Percentiles rank a stretch among this genome's conserved stretches.
Evolutionary conservation across 2,888 invertebrate genomes (phyloP).

Genomic region (Kryphioiulus occultus): DNA sequence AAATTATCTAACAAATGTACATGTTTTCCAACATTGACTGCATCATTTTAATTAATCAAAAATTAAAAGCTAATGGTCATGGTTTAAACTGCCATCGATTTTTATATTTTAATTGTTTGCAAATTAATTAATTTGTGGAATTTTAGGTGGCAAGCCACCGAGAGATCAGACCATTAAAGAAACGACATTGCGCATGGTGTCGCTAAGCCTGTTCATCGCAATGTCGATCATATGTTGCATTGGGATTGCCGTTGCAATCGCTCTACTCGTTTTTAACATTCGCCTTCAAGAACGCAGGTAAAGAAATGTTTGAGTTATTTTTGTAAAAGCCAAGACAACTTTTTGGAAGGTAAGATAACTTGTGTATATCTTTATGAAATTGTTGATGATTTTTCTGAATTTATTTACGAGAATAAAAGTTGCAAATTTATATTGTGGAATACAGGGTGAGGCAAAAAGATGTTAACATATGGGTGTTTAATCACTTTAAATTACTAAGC

Average conservation of each 20-base stretch:
- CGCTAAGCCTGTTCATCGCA: constrained; percentile 87
- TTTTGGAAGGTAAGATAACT: too few relatives aligned
- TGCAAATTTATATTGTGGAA: too few relatives aligned
- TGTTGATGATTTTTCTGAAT: too few relatives aligned
- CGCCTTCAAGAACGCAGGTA: constrained; percentile 92
- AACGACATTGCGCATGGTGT: constrained; percentile 78
- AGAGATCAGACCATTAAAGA: constrained; percentile 93
- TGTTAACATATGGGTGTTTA: too few relatives aligned
- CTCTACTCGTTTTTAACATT: constrained; percentile 89
- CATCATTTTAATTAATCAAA: too few relatives aligned
- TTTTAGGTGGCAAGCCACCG: constrained; percentile 83
- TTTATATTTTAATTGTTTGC: neutral
- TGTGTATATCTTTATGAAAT: too few relatives aligned
- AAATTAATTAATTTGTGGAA: neutral
- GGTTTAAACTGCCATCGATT: neutral
- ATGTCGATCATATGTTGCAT: constrained; percentile 90
- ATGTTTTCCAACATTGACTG: too few relatives aligned
- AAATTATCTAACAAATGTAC: too few relatives aligned
- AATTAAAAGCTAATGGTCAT: neutral
- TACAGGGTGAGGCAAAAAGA: too few relatives aligned
- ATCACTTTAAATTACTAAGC: too few relatives aligned
- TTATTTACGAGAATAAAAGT: too few relatives aligned
- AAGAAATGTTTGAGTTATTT: constrained; percentile 38
- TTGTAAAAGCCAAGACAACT: too few relatives aligned
- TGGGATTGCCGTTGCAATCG: constrained; percentile 85